Evolutionary conservation across 2,113 vertebrate species (phyloP), one percentile per base, ranked within the genome.

Genomic region (Platycercus adscitus): DNA sequence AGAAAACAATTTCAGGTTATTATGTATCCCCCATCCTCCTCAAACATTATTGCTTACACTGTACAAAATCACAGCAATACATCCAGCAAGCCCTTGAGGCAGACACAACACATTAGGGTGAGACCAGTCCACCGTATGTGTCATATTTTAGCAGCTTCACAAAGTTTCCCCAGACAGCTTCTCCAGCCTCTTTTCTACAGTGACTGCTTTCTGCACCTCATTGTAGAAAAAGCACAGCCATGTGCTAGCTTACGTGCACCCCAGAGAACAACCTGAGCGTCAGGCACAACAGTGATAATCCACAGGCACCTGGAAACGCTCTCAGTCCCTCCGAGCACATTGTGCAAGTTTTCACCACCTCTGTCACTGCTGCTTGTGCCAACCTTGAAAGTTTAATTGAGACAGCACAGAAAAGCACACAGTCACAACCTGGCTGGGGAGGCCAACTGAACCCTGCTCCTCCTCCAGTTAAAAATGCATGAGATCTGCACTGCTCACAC

Each of bases 231-330:
- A 69, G 64, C 76, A 72, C 29, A 76, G 80, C 55, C 86, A 88
- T 52, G 72, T 12, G 39, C 75, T 11, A 88, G 52, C 0, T 0
- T 58, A 91, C 90, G 26, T 1, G 3, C 35, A 55, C 76, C 19
- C 88, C 17, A 0, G 85, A 93, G 88, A 88, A 64, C 18, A 63
- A 39, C 12, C 35, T 25, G 46, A 76, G 81, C 25, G 55, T 91
- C 50, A 88, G 79, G 81, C 71, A 83, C 93, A 75, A 81, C 55
- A 60, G 79, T 28, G 86, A 94, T 86, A 96, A 96, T 75, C 76
- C 80, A 75, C 72, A 93, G 60, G 55, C 93, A 91, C 66, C 55
- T 55, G 50, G 76, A 90, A 95, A 80, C 1, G 7, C 55, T 81
- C 66, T 58, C 63, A 66, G 71, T 47, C 81, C 64, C 80, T 50